A percentile compares a stretch with the other conserved stretches of the same genome.
Evolutionary conservation across 1,140 invertebrate species (phyloP).

Genomic region (Temnothorax curvispinosus): DNA sequence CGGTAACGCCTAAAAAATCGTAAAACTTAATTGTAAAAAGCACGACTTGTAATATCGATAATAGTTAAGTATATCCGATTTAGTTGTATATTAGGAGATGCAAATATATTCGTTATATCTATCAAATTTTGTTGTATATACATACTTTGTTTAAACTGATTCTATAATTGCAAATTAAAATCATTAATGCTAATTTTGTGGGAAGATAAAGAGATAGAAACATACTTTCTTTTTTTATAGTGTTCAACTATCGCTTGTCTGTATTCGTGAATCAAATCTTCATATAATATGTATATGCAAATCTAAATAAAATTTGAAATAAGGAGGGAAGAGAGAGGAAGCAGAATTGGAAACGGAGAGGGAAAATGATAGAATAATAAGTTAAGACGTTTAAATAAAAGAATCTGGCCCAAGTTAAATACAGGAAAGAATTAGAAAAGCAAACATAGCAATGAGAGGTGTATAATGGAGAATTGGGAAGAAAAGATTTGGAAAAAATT

Average conservation of each 20-base stretch:
- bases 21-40: background rate
- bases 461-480: no score
- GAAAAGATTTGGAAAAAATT: no score
- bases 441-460: no score
- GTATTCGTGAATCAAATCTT: background rate
- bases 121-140: background rate
- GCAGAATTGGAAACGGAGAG: no score
- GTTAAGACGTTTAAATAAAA: no score
- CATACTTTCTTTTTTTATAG: background rate
- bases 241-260: background rate
- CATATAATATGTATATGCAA: background rate
- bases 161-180: background rate
- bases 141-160: background rate
- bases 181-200: conserved; percentile 13
- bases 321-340: no score
- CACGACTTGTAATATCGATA: background rate
- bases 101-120: background rate
- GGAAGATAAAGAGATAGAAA: background rate
- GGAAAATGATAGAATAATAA: no score
- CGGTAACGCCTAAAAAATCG: background rate
- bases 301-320: background rate
- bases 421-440: no score
- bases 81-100: background rate
- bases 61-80: background rate
- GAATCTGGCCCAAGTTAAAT: no score